Percentiles rank a stretch among this genome's conserved stretches.
Evolutionary conservation across 2,113 vertebrate genomes (phyloP).

Genomic region (Heloderma charlesbogerti): DNA sequence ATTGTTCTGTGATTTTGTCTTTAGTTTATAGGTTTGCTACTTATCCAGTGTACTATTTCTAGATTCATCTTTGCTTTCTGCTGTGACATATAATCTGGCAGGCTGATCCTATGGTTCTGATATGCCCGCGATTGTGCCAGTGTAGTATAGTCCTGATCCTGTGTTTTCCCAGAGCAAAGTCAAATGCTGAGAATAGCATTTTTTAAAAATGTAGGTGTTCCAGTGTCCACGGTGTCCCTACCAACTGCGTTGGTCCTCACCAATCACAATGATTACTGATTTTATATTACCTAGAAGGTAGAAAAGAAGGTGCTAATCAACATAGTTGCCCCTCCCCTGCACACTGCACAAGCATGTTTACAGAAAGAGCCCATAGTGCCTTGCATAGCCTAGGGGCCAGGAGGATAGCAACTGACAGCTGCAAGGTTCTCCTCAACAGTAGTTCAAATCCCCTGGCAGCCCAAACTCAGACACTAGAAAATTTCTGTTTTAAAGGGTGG

Average conservation of each 20-base stretch:
- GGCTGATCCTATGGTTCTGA: background rate
- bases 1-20: conserved; percentile 4
- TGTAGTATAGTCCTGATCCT: background rate
- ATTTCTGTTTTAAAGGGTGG: background rate
- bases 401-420: background rate
- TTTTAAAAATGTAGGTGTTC: background rate
- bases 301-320: background rate
- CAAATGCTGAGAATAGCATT: background rate
- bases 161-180: background rate
- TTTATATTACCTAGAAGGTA: background rate
- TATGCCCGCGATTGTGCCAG: background rate
- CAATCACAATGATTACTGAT: background rate
- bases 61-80: background rate
- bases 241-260: background rate
- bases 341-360: background rate
- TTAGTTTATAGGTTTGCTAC: conserved; percentile 8
- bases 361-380: background rate
- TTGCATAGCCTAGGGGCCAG: background rate
- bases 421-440: background rate
- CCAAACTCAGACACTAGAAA: background rate
- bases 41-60: background rate
- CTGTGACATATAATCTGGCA: background rate
- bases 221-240: background rate
- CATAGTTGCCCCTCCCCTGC: background rate
- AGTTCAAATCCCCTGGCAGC: background rate